Evolutionary conservation across 1,140 invertebrate genomes (phyloP).

Genomic region (Babylonia areolata): DNA sequence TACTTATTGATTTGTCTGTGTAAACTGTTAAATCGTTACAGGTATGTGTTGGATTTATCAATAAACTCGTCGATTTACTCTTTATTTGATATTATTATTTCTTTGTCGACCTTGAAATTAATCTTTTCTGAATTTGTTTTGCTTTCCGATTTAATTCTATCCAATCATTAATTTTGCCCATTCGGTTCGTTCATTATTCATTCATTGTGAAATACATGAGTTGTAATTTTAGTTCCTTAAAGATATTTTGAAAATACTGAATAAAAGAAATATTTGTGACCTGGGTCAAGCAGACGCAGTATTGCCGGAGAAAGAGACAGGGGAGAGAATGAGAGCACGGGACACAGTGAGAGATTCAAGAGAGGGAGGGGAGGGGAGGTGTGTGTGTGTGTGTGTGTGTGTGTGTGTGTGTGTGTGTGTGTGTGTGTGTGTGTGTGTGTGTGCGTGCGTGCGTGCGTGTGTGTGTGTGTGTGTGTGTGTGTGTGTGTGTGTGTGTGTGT

Average conservation of each 20-base stretch:
- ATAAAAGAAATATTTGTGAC: too few relatives aligned
- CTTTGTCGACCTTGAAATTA: too few relatives aligned
- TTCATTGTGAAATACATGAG: neutral
- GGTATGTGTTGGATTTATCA: too few relatives aligned
- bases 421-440: conserved; percentile 51
- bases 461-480: conserved; percentile 42
- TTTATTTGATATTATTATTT: too few relatives aligned
- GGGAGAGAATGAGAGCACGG: neutral
- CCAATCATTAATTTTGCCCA: neutral
- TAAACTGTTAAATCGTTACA: too few relatives aligned
- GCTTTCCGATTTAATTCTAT: too few relatives aligned
- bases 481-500: conserved; percentile 44
- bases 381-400: neutral
- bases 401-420: conserved; percentile 38
- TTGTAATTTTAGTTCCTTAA: neutral
- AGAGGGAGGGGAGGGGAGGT: too few relatives aligned
- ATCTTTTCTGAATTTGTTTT: too few relatives aligned
- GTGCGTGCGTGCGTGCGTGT: conserved; percentile 46
- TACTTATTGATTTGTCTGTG: too few relatives aligned
- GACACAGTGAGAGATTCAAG: too few relatives aligned
- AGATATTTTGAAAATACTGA: neutral
- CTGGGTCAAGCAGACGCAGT: neutral
- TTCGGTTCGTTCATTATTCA: neutral
- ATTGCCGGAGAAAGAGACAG: neutral
- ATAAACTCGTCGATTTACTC: too few relatives aligned